A percentile compares a stretch with the other conserved stretches of the same genome.
phyloP scores from a whole-genome alignment of 2,797 vertebrate genomes.

The Melanitta fusca region DNA sequence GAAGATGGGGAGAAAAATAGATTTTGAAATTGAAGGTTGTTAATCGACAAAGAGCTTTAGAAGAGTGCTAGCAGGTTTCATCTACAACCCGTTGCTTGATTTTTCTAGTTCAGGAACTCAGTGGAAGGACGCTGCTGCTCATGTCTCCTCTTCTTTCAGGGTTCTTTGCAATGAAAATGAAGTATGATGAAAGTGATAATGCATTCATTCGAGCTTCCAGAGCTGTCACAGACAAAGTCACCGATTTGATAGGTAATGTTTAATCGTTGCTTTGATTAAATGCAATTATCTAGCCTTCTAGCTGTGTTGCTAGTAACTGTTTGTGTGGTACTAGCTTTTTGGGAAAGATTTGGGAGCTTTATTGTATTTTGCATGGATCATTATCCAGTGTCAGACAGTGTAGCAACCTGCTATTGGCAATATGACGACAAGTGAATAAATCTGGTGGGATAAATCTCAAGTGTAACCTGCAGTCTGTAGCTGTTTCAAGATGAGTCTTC shows the following conservation, averaged over 20 bases:
- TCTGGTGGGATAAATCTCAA: background rate
- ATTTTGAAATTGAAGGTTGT: background rate
- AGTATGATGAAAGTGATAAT: slow-evolving; percentile 95
- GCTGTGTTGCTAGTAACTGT: background rate
- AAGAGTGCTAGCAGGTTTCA: background rate
- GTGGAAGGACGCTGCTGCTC: background rate
- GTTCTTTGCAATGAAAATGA: slow-evolving; percentile 99
- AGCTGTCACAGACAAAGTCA: slow-evolving; percentile 92
- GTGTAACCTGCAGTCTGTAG: background rate
- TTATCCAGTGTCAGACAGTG: background rate
- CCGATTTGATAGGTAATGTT: slow-evolving; percentile 87
- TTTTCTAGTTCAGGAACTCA: background rate
- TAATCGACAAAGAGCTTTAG: background rate
- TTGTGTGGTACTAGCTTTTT: background rate
- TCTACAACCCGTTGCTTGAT: background rate
- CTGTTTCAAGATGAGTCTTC: background rate
- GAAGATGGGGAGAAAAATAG: background rate
- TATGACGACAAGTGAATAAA: background rate
- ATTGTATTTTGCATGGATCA: fast-evolving
- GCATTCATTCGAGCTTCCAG: slow-evolving; percentile 90
- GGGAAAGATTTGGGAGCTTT: background rate
- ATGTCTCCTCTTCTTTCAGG: slow-evolving; percentile 75
- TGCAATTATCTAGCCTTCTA: background rate
- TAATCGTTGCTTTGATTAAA: background rate
- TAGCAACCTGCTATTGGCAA: background rate